A percentile compares a stretch with the other conserved stretches of the same genome.
phyloP scores from a whole-genome alignment of 2,113 vertebrate genomes.

The Cricetomys ansorgei region DNA sequence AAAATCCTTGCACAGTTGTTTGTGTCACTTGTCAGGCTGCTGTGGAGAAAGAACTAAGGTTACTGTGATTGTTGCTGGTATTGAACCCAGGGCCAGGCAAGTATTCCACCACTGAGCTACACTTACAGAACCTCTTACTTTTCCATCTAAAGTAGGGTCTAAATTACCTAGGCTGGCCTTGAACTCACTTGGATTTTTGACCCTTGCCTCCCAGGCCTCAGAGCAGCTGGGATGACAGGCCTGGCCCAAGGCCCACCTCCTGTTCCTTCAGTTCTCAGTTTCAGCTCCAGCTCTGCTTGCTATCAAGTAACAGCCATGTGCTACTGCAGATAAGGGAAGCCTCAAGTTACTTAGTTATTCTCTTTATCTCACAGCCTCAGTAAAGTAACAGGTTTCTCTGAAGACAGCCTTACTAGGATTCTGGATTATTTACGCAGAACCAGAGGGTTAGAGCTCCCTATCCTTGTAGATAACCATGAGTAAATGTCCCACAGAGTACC shows the following conservation, averaged over 20 bases:
- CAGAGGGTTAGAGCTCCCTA: background rate
- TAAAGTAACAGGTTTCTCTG: background rate
- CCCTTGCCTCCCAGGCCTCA: background rate
- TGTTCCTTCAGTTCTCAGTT: background rate
- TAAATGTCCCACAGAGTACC: constrained; percentile 6
- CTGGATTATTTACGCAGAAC: constrained; percentile 47
- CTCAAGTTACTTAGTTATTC: constrained; percentile 28
- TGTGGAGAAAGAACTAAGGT: background rate
- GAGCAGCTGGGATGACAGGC: background rate
- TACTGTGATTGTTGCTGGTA: background rate
- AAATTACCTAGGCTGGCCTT: background rate
- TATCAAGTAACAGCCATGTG: background rate
- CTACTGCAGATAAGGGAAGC: background rate
- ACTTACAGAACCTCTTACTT: background rate
- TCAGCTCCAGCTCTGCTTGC: background rate
- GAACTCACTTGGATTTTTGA: background rate
- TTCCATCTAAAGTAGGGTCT: background rate
- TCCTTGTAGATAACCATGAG: constrained; percentile 28
- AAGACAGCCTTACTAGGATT: constrained; percentile 10
- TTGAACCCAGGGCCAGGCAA: background rate
- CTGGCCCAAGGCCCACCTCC: background rate
- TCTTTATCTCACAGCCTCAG: constrained; percentile 13
- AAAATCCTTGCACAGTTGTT: background rate
- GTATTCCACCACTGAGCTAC: background rate
- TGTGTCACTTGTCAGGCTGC: background rate